Evolutionary conservation across 2,113 vertebrate genomes (phyloP).

Genomic region (Marmota monax): DNA sequence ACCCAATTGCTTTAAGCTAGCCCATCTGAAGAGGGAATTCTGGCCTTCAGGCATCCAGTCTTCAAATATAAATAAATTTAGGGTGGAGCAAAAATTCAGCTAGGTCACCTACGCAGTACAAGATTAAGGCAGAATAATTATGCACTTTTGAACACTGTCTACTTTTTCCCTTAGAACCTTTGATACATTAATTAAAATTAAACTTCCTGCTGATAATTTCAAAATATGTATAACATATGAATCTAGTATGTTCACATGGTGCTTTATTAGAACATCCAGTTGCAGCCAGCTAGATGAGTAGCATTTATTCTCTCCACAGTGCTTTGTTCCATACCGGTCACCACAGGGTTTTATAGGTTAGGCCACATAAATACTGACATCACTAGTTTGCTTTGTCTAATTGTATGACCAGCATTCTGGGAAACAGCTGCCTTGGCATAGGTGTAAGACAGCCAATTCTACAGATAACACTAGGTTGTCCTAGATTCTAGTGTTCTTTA

Average conservation of each 20-base stretch:
- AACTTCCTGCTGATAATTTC: background rate
- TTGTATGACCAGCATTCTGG: background rate
- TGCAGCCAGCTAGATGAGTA: background rate
- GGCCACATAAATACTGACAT: background rate
- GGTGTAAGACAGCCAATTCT: background rate
- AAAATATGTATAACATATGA: background rate
- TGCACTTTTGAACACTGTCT: background rate
- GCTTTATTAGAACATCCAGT: background rate
- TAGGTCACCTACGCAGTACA: background rate
- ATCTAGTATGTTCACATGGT: background rate
- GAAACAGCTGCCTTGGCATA: background rate
- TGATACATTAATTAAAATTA: background rate
- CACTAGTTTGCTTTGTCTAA: background rate
- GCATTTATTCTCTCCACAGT: background rate
- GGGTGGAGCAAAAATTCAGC: background rate
- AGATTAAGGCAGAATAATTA: background rate
- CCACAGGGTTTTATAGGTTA: background rate
- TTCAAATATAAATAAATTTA: background rate
- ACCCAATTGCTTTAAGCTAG: background rate
- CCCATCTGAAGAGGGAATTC: too few relatives aligned
- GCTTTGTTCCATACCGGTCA: background rate
- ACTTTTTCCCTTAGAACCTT: background rate
- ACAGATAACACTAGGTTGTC: background rate
- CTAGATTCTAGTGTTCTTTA: background rate
- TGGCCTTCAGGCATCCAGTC: background rate